Base-by-base conservation (phyloP, 2,113 vertebrate species). In the Prunella himalayana region DNA sequence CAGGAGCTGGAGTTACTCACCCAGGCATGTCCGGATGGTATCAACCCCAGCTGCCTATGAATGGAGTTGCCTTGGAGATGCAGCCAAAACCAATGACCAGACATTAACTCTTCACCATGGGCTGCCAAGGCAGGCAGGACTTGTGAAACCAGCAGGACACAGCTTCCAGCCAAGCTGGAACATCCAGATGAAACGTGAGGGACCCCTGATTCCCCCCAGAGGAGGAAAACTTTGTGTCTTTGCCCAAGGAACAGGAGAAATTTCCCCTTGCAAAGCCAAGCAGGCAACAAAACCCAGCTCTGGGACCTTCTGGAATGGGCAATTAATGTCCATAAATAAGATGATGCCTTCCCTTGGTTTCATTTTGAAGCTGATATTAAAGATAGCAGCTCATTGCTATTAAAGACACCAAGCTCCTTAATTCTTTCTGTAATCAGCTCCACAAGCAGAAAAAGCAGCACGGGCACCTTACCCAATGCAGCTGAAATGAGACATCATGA, bases 21-120 rank as follows among this genome's bases (percentile, higher is more conserved):
- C 90, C 30, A 54, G 93, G 93, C 95, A 94, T 87, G 95, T 94
- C 94, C 68, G 31, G 96, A 92, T 95, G 37, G 94, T 70, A 94
- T 72, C 90, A 94, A 69, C 87, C 49, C 0, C 10, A 87, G 86
- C 91, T 54, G 57, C 37, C 13, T 61, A 37, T 91, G 95, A 96
- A 92, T 87, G 93, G 91, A 95, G 96, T 96, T 87, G 94, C 94
- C 94, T 85, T 96, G 95, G 96, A 95, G 96, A 97, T 94, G 92
- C 81, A 93, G 92, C 90, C 90, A 95, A 96, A 94, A 92, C 84
- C 95, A 91, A 86, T 94, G 96, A 97, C 95, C 96, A 97, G 96
- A 96, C 87, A 95, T 89, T 94, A 94, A 95, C 95, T 96, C 95
- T 50, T 81, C 93, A 84, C 81, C 82, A 71, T 1, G 2, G 69